Conservation (phyloP, 2,888 invertebrate species). For the Drosophila pegasa region DNA sequence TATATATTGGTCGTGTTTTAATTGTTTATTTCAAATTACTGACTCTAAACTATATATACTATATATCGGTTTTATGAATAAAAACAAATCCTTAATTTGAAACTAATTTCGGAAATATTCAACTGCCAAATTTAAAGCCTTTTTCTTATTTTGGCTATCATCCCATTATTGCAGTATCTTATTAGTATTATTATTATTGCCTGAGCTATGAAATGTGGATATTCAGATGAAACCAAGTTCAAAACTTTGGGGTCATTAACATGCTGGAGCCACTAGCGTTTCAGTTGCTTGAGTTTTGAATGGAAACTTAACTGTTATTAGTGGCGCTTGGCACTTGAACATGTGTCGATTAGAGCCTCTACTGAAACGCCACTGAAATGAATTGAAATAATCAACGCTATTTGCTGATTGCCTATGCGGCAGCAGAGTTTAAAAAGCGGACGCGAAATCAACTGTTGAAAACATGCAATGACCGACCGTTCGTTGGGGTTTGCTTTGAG, state of each 20-base stretch:
- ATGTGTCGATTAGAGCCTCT: slow-evolving; percentile 44
- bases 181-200: background rate
- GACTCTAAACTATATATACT: too few species aligned
- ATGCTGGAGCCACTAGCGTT: background rate
- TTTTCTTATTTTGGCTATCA: background rate
- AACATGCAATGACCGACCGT: slow-evolving; percentile 64
- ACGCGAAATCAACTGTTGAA: slow-evolving; percentile 39
- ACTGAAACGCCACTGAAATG: slow-evolving; percentile 47
- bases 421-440: slow-evolving; percentile 22
- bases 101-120: background rate
- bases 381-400: slow-evolving; percentile 76
- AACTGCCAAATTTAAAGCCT: background rate
- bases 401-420: slow-evolving; percentile 62
- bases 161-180: too few species aligned
- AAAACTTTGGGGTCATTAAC: slow-evolving; percentile 21
- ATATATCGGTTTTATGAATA: too few species aligned
- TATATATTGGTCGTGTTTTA: too few species aligned
- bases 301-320: slow-evolving; percentile 33
- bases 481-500: slow-evolving; percentile 49
- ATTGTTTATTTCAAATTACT: too few species aligned
- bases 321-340: slow-evolving; percentile 42
- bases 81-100: background rate
- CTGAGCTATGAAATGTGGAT: background rate
- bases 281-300: slow-evolving; percentile 1
- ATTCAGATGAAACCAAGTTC: background rate